Evolutionary conservation across 2,888 invertebrate species (phyloP).

Genomic region (Leptinotarsa juncta): DNA sequence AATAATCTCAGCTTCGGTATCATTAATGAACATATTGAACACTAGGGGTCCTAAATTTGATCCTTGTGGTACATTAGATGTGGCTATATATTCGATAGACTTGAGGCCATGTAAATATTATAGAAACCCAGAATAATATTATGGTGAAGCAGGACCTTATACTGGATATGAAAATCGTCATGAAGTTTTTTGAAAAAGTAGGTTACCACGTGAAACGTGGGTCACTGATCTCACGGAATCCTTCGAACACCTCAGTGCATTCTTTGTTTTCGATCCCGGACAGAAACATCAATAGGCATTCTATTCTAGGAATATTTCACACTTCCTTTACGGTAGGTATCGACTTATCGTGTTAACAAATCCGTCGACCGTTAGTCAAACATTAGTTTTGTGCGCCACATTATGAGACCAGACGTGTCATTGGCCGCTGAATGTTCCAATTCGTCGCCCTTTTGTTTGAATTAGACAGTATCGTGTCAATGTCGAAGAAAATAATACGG

Average conservation of each 20-base stretch:
- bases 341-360: constrained; percentile 20
- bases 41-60: too few relatives aligned
- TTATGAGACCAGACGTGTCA: constrained; percentile 16
- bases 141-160: too few relatives aligned
- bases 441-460: constrained; percentile 1
- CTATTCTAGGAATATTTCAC: constrained; percentile 19
- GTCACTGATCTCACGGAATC: constrained; percentile 4
- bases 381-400: constrained; percentile 13
- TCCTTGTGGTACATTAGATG: too few relatives aligned
- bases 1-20: too few relatives aligned
- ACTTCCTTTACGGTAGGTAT: constrained; percentile 20
- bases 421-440: constrained; percentile 7
- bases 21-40: too few relatives aligned
- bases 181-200: neutral
- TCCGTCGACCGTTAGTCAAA: constrained; percentile 21
- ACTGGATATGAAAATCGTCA: neutral
- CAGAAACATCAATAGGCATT: constrained; percentile 11
- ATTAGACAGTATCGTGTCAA: constrained; percentile 3
- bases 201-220: neutral
- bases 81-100: too few relatives aligned
- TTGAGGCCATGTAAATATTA: too few relatives aligned
- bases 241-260: neutral
- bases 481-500: constrained; percentile 1
- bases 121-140: too few relatives aligned
- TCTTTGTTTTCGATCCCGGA: constrained; percentile 12